A percentile compares a stretch with the other conserved stretches of the same genome.
phyloP scores from a whole-genome alignment of 2,797 vertebrate species.

The Nothura maculosa region DNA sequence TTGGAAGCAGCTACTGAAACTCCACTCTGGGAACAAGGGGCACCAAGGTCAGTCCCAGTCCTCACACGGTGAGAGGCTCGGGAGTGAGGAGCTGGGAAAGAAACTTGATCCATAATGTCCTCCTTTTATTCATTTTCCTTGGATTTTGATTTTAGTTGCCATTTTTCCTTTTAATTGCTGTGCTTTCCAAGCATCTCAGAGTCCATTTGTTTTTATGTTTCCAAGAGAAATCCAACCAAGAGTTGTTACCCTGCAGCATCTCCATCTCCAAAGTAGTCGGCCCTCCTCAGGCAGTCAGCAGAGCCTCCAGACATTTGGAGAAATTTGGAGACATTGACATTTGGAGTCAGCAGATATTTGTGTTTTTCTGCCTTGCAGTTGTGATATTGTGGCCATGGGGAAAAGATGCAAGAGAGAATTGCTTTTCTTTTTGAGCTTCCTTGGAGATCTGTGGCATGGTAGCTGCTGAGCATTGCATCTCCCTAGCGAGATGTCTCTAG shows the following conservation, averaged over 20 bases:
- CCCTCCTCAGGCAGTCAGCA: background rate
- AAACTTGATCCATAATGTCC: no score
- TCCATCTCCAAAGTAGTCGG: background rate
- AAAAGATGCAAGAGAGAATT: background rate
- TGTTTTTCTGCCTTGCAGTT: background rate
- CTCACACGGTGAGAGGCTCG: no score
- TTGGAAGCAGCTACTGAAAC: no score
- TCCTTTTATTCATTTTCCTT: background rate
- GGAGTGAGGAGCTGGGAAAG: no score
- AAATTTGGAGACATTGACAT: no score
- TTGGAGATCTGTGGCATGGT: background rate
- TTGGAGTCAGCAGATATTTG: no score
- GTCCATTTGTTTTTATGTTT: background rate
- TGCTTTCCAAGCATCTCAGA: background rate
- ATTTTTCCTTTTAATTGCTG: background rate
- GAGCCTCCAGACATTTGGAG: background rate
- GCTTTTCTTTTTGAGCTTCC: background rate
- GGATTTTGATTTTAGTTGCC: background rate
- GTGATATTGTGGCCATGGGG: background rate
- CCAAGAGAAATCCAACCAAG: background rate
- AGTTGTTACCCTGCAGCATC: background rate
- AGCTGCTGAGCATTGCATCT: background rate
- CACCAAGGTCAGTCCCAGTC: background rate
- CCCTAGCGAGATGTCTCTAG: background rate
- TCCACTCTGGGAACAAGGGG: no score